Evolutionary conservation across 2,113 vertebrate genomes (phyloP), one percentile per base, ranked within the genome.

Genomic region (Forbesichthys agassizii): DNA sequence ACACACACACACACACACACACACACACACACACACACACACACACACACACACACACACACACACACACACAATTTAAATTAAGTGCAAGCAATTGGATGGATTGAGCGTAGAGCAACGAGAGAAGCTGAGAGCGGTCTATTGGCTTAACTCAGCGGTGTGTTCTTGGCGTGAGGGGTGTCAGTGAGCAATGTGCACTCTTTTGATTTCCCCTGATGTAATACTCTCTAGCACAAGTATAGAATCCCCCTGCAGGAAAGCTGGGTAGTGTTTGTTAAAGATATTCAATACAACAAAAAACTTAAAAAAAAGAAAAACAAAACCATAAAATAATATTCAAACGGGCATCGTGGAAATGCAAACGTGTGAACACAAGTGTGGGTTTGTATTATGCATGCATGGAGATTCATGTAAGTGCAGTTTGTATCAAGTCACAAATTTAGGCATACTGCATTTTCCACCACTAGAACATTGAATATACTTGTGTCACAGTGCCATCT

Each of bases 121-220:
- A 8, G 36, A 42, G 36, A 42, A 42, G 36, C 36, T 71, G 74
- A 78, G 79, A 80, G 77, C 46, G 73, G 77, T 85, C 75, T 79
- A 81, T 78, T 84, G 81, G 81, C 79, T 88, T 82, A 82, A 77
- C 80, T 68, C 82, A 33, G 81, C 73, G 73, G 72, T 83, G 79
- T 86, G 84, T 71, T 84, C 75, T 81, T 65, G 75, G 71, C 81
- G 82, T 69, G 79, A 80, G 51, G 51, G 11, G 69, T 84, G 73
- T 84, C 82, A 89, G 74, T 65, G 78, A 75, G 82, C 11, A 76
- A 80, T 84, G 85, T 84, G 79, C 75, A 73, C 78, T 81, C 79
- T 75, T 89, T 82, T 86, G 77, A 87, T 84, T 72, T 74, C 36
- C 71, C 66, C 78, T 58, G 70, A 83, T 88, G 83, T 86, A 89